Percentiles rank a stretch among this genome's conserved stretches.
Evolutionary conservation across 2,888 invertebrate species (phyloP).

Genomic region (Aphidius colemani): DNA sequence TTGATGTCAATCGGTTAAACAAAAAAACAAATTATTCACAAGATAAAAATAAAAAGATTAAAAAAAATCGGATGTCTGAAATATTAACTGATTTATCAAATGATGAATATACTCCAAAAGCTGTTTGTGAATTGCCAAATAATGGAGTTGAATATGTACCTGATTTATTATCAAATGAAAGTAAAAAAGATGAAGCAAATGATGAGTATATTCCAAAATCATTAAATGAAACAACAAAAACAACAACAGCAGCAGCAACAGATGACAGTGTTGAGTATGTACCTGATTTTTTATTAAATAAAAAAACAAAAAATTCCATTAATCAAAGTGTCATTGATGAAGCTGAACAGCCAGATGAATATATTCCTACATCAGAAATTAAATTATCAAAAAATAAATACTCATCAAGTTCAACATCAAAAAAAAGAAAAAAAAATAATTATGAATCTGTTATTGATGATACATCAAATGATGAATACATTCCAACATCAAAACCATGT

Average conservation of each 20-base stretch:
- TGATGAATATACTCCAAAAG: no score
- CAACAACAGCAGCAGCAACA: conserved; percentile 26
- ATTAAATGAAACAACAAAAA: conserved; percentile 43
- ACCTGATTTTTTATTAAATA: conserved; percentile 35
- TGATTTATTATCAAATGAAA: no score
- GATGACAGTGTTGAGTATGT: conserved; percentile 39
- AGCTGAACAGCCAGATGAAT: conserved; percentile 13
- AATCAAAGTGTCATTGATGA: conserved; percentile 26
- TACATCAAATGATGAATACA: conserved; percentile 25
- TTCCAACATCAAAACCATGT: conserved; percentile 9
- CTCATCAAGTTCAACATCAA: not conserved
- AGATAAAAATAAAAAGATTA: no score
- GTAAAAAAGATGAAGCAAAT: no score
- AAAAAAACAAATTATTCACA: no score
- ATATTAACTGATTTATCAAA: no score
- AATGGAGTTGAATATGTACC: no score
- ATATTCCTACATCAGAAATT: not conserved
- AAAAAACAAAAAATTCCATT: no score
- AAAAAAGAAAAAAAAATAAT: conserved; percentile 33
- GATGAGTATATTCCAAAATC: no score
- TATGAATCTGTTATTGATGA: conserved; percentile 40
- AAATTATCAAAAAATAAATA: not conserved
- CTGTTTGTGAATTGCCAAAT: no score
- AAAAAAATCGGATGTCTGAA: no score
- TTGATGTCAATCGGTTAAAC: no score